Conservation (phyloP, 2,888 invertebrate genomes). For the Lordiphosa fenestrarum region DNA sequence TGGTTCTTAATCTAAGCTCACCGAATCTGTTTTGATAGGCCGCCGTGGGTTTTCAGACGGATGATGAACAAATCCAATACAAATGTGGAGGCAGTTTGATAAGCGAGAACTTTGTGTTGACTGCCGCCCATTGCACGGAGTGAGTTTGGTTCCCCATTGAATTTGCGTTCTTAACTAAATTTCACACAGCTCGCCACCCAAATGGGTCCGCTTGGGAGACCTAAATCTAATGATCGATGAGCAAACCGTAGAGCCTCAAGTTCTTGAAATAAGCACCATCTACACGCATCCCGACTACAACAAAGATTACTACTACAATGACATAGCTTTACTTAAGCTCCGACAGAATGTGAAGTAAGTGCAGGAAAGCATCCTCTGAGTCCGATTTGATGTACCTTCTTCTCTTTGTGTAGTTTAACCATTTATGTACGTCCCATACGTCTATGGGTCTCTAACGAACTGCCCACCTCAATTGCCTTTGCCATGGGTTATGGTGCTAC, state of each 20-base stretch:
- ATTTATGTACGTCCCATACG: slow-evolving; percentile 82
- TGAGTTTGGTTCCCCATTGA: slow-evolving; percentile 35
- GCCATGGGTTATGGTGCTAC: slow-evolving; percentile 85
- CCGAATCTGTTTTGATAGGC: slow-evolving; percentile 47
- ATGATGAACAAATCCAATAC: slow-evolving; percentile 57
- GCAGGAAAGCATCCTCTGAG: not conserved
- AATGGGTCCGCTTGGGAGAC: slow-evolving; percentile 75
- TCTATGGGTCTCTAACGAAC: slow-evolving; percentile 79
- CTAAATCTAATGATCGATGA: slow-evolving; percentile 69
- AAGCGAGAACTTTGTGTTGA: slow-evolving; percentile 75
- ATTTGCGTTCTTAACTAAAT: not conserved
- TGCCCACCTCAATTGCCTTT: slow-evolving; percentile 80
- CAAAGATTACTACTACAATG: slow-evolving; percentile 64
- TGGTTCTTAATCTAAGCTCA: slow-evolving; percentile 12
- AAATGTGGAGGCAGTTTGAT: slow-evolving; percentile 79
- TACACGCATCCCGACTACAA: slow-evolving; percentile 66
- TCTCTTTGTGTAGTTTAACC: slow-evolving; percentile 56
- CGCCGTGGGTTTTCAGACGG: slow-evolving; percentile 60
- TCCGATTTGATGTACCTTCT: not conserved
- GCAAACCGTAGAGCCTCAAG: slow-evolving; percentile 59
- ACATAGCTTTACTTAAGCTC: slow-evolving; percentile 73
- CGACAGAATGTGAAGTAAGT: slow-evolving; percentile 65
- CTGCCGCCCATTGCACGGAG: slow-evolving; percentile 79
- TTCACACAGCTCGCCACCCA: slow-evolving; percentile 54
- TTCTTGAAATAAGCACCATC: slow-evolving; percentile 55